These are phyloP conservation scores for Prunella fulvescens DNA, from an alignment of 2,113 vertebrate genomes.

Conservation along the genomic window DNA sequence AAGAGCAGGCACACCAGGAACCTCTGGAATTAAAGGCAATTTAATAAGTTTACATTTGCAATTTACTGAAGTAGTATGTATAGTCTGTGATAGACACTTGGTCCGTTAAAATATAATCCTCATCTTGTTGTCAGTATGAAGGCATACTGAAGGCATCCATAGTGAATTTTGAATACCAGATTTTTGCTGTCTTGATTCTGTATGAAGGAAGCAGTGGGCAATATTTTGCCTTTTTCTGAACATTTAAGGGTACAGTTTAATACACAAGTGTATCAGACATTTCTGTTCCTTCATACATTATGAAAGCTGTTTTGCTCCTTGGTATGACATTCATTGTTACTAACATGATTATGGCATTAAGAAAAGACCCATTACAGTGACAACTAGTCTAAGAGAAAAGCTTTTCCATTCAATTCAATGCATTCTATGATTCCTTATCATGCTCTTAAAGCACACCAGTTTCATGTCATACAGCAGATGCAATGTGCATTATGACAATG, in stretches of 20 bases:
- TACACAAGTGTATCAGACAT: neutral
- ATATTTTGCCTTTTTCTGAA: neutral
- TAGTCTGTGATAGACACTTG: neutral
- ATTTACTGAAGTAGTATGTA: neutral
- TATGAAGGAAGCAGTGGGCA: neutral
- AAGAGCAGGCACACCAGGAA: neutral
- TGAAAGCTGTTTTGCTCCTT: neutral
- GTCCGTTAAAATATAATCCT: neutral
- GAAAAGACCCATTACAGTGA: neutral
- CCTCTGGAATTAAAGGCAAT: neutral
- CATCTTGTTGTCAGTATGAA: neutral
- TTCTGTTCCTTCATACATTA: neutral
- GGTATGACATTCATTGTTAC: neutral
- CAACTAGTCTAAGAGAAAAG: neutral
- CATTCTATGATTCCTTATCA: neutral
- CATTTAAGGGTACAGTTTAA: neutral
- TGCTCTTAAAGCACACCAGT: neutral
- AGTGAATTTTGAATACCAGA: neutral
- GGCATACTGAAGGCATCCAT: neutral
- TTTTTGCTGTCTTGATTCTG: neutral
- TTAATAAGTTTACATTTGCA: neutral
- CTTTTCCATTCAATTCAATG: neutral
- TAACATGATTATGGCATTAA: neutral
- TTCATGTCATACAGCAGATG: neutral
- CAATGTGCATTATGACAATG: neutral